Evolutionary conservation across 2,888 invertebrate species (phyloP).

Genomic region (Xestia xanthographa): DNA sequence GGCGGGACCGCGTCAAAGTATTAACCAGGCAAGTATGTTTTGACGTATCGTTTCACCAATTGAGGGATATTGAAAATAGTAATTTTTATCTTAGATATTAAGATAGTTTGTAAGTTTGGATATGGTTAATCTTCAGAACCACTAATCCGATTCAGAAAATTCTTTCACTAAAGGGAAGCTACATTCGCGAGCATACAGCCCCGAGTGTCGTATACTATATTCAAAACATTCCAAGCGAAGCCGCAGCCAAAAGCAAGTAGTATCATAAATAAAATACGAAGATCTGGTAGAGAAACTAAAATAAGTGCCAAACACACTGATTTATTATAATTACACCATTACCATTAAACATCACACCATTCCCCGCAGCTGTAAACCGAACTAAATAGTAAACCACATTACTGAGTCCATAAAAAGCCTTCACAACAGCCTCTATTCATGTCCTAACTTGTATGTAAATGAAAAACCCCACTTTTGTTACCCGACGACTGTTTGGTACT

Average conservation of each 20-base stretch:
- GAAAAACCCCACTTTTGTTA: conserved; percentile 51
- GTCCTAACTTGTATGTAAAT: conserved; percentile 63
- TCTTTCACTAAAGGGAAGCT: neutral
- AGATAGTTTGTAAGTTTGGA: neutral
- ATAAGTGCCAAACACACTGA: neutral
- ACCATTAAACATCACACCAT: conserved; percentile 11
- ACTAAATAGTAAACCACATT: conserved; percentile 34
- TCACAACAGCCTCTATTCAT: conserved; percentile 52
- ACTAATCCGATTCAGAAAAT: neutral
- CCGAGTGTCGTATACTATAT: neutral
- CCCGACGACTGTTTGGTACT: conserved; percentile 41
- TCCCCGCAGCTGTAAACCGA: conserved; percentile 14
- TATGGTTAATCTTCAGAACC: neutral
- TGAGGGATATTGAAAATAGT: neutral
- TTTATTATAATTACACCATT: conserved; percentile 2
- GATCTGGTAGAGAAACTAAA: neutral
- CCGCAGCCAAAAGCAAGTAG: neutral
- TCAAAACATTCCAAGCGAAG: neutral
- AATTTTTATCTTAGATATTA: too few relatives aligned
- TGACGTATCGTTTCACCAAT: neutral
- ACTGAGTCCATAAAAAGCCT: conserved; percentile 47
- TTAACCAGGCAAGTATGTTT: neutral
- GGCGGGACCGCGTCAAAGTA: neutral
- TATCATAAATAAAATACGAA: neutral
- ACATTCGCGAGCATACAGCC: too few relatives aligned